Percentiles rank a stretch among this genome's conserved stretches.
Evolutionary conservation across 2,888 invertebrate species (phyloP).

Genomic region (Camptogramma bilineatum): DNA sequence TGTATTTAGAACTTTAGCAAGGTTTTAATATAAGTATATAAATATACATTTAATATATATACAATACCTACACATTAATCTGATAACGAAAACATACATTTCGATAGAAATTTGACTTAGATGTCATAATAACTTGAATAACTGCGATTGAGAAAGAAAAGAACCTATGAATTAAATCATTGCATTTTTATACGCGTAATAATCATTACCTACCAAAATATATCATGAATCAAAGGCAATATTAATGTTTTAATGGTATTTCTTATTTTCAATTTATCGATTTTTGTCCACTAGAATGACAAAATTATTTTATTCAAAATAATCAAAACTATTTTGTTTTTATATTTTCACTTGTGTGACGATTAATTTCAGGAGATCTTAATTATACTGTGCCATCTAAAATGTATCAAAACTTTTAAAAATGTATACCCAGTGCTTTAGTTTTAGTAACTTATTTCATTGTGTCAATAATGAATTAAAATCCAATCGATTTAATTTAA

Average conservation of each 20-base stretch:
- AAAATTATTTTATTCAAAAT: not conserved
- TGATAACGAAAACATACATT: not conserved
- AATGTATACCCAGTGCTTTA: slow-evolving; percentile 23
- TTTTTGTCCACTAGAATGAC: not conserved
- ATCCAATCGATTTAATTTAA: slow-evolving; percentile 16
- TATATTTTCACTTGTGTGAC: slow-evolving; percentile 57
- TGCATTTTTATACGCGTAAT: not conserved
- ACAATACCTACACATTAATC: not conserved
- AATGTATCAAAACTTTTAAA: slow-evolving; percentile 10
- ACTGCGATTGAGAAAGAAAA: not conserved
- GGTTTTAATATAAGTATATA: slow-evolving; percentile 36
- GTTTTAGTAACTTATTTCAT: slow-evolving; percentile 10
- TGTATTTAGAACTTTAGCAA: slow-evolving; percentile 57
- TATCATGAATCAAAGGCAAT: not conserved
- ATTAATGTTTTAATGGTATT: not conserved
- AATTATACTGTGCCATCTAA: slow-evolving; percentile 30
- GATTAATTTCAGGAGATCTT: slow-evolving; percentile 45
- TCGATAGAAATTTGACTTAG: not conserved
- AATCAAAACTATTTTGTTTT: not conserved
- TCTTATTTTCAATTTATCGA: not conserved
- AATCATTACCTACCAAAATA: not conserved
- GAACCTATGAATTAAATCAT: not conserved
- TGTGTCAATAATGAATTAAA: slow-evolving; percentile 12
- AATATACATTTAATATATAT: slow-evolving; percentile 17
- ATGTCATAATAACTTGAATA: not conserved